Evolutionary conservation across 2,888 invertebrate genomes (phyloP), one percentile per base, ranked within the genome.

Genomic region (Idaea straminata): DNA sequence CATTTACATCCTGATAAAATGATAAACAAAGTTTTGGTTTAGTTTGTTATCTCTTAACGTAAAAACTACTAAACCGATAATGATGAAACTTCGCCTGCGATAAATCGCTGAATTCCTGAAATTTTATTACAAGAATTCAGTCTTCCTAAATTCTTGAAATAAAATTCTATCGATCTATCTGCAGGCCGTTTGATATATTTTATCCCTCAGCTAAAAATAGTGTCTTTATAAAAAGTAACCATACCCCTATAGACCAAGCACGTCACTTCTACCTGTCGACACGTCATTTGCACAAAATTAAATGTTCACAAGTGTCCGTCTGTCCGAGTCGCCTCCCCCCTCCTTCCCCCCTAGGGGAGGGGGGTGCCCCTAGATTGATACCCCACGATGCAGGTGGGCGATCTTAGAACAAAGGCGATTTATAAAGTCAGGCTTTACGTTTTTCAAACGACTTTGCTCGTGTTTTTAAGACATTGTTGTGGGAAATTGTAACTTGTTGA

Each of bases 281-380:
- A 81, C 81, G 87, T 90, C 91, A 88, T 91, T 89, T 88, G 88
- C 90, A 89, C 89, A 85, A 91, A 90, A 90, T 89, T 88, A 89
- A 90, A 89, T 84, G 86, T 83, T 83, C 84, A 84, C 84, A 89
- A 89, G 47, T 47, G 47, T 81, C 77, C 79, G 86, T 83, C 84
- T 83, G 80, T 81, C 76, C 78, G 71, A 76, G 76, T 74, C 76
- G 69, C 76, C 75, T 60, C 62, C 69, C 68, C 72, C 66, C 73
- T 66, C 72, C 70, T 72, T 61, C 69, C 69, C 72, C 69, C 67
- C 69, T 69, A 64, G 68, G 69, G 66, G 65, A 74, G 69, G 73
- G 74, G 65, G 74, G 69, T 73, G 74, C 77, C 74, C 74, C 73
- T 90, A 87, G 90, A 91, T 91, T 89, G 91, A 87, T 91, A 91